Conservation (phyloP, 2,888 invertebrate species). For the Noctua comes region DNA sequence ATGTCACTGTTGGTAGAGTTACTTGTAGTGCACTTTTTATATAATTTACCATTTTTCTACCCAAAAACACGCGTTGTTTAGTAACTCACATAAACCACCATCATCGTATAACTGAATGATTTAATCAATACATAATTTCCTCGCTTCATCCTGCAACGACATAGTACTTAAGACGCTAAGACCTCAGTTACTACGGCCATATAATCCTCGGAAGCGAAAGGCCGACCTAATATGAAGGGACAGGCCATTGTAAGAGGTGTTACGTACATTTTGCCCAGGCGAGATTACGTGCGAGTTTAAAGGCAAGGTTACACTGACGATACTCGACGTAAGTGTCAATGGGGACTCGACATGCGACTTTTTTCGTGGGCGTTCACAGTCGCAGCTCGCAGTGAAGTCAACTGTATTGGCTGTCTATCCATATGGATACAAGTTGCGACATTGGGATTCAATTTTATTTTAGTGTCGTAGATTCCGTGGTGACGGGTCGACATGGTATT, state of each 20-base stretch:
- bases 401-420: conserved; percentile 16
- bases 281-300: conserved; percentile 81
- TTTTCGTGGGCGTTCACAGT: conserved; percentile 3
- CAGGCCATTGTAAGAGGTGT: conserved; percentile 83
- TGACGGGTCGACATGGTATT: background rate
- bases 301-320: conserved; percentile 31
- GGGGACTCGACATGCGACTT: background rate
- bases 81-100: conserved; percentile 4
- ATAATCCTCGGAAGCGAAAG: conserved; percentile 78
- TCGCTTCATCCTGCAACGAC: conserved; percentile 69
- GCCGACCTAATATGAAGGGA: conserved; percentile 85
- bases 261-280: conserved; percentile 81
- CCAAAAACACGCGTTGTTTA: background rate
- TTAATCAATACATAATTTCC: conserved; percentile 75
- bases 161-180: conserved; percentile 73
- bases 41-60: background rate
- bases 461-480: background rate
- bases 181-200: conserved; percentile 75
- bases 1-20: no score
- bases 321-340: conserved; percentile 19
- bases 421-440: background rate
- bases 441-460: conserved; percentile 30
- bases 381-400: background rate
- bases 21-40: background rate
- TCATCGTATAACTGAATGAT: conserved; percentile 56